phyloP scores from a whole-genome alignment of 2,888 invertebrate genomes.

The Caenorhabditis uteleia region DNA sequence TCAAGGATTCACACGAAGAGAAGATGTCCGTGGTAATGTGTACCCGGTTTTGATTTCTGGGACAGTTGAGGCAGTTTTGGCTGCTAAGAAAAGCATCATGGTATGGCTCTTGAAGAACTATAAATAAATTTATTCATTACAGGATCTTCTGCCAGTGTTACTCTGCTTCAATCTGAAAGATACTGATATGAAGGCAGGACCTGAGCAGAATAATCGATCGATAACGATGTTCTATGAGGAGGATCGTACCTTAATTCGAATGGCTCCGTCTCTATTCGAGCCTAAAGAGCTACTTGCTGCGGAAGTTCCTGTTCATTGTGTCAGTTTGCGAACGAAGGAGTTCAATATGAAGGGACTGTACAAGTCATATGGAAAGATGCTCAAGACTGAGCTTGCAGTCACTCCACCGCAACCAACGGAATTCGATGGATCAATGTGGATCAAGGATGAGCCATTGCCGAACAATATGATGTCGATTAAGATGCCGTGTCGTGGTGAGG shows the following conservation, averaged over 20 bases:
- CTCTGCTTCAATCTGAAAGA: conserved; percentile 21
- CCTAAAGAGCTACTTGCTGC: conserved; percentile 8
- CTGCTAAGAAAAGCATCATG: conserved; percentile 20
- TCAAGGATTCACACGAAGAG: conserved; percentile 4
- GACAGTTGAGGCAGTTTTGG: conserved; percentile 7
- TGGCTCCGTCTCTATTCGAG: conserved; percentile 13
- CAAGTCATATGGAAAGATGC: conserved; percentile 4
- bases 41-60: conserved; percentile 7
- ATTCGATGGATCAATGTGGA: conserved; percentile 19
- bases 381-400: conserved; percentile 10
- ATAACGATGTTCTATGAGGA: neutral
- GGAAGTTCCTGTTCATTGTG: conserved; percentile 15
- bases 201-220: neutral
- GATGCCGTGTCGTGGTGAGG: neutral
- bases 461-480: neutral
- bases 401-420: conserved; percentile 10
- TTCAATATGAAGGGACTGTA: conserved; percentile 26
- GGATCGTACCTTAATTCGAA: neutral
- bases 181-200: conserved; percentile 16
- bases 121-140: neutral
- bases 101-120: neutral
- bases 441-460: neutral
- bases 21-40: conserved; percentile 2
- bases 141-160: conserved; percentile 23
- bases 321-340: conserved; percentile 20